These are phyloP conservation scores for Tauraco erythrolophus DNA, from an alignment of 2,113 vertebrate species.

Conservation along the genomic window DNA sequence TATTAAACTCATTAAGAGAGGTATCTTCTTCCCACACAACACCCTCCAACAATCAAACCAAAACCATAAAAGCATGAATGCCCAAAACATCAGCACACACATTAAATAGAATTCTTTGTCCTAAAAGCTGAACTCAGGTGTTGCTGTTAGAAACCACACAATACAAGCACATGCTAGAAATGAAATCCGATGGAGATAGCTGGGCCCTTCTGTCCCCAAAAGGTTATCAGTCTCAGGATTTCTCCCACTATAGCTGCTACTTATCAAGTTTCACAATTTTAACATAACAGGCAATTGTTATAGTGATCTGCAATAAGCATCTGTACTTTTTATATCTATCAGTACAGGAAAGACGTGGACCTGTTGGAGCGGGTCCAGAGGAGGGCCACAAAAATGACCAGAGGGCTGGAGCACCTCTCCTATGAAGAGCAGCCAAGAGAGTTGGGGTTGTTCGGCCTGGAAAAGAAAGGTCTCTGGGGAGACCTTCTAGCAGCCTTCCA, in stretches of 20 bases:
- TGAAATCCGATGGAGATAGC: background rate
- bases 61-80: background rate
- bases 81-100: background rate
- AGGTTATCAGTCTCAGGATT: background rate
- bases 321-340: background rate
- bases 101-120: background rate
- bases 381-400: background rate
- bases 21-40: background rate
- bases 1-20: background rate
- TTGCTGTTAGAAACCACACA: background rate
- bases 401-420: background rate
- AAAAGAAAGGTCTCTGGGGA: fast-evolving
- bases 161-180: background rate
- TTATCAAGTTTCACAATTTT: background rate
- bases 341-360: background rate
- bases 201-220: background rate
- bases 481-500: background rate
- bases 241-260: background rate
- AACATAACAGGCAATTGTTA: background rate
- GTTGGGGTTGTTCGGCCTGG: background rate
- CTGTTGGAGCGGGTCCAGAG: background rate
- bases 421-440: background rate
- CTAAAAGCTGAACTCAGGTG: background rate
- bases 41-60: background rate
- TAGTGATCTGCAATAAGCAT: background rate